These are phyloP conservation scores for Coccyzus lansbergi DNA, from an alignment of 2,797 vertebrate genomes.

Conservation along the genomic window DNA sequence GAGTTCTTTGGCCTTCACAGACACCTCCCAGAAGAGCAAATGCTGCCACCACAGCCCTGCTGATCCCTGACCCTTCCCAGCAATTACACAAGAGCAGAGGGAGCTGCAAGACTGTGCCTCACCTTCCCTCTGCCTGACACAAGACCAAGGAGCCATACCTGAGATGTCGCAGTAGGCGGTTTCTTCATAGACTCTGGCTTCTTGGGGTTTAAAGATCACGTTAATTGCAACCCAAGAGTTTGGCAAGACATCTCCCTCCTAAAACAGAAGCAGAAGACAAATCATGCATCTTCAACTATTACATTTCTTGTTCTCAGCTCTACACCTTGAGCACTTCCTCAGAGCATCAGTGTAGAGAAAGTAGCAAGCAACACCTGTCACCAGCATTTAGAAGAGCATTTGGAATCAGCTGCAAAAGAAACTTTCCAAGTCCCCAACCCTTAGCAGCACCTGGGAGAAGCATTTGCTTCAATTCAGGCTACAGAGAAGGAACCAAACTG, in stretches of 20 bases:
- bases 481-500: neutral
- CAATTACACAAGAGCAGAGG: fast-evolving
- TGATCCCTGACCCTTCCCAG: neutral
- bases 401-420: neutral
- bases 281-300: neutral
- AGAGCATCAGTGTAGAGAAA: neutral
- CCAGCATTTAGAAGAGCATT: neutral
- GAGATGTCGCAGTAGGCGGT: slow-evolving; percentile 86
- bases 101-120: neutral
- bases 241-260: slow-evolving; percentile 89
- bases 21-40: neutral
- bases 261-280: slow-evolving; percentile 47
- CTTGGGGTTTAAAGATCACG: slow-evolving; percentile 84
- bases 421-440: neutral
- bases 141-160: slow-evolving; percentile 69
- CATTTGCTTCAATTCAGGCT: neutral
- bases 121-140: fast-evolving
- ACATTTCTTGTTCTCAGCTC: neutral
- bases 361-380: no score
- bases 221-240: slow-evolving; percentile 79
- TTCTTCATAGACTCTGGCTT: slow-evolving; percentile 82
- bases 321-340: neutral
- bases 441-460: neutral
- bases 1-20: neutral
- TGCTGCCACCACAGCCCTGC: neutral